Percentiles rank a stretch among this genome's conserved stretches.
These are phyloP conservation scores for Xyliphius kryptos DNA, from an alignment of 2,113 vertebrate genomes.

Conservation along the genomic window DNA sequence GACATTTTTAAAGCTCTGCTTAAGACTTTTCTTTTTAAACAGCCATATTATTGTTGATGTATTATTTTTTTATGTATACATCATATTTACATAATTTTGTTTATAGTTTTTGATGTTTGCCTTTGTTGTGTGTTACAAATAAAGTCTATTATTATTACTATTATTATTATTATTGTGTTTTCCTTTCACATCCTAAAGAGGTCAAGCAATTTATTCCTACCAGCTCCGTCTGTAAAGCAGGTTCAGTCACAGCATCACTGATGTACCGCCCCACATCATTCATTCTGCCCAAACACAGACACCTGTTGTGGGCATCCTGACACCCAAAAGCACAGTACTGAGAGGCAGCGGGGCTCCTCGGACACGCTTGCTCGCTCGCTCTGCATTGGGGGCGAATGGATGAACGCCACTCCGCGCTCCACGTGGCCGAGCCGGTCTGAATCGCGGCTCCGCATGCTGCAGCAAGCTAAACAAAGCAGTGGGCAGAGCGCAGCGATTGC, in stretches of 20 bases:
- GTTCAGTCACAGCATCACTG: constrained; percentile 1
- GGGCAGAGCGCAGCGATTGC: constrained; percentile 13
- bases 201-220: no score
- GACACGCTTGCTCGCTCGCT: background rate
- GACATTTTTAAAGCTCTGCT: no score
- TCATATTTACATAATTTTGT: no score
- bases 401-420: constrained; percentile 2
- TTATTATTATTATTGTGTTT: no score
- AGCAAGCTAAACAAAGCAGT: constrained; percentile 19
- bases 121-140: no score
- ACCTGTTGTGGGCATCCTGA: constrained; percentile 14
- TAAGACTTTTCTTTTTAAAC: no score
- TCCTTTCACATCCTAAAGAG: no score
- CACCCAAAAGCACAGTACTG: constrained; percentile 5
- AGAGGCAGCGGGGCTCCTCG: background rate
- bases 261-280: constrained; percentile 9
- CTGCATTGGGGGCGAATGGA: constrained; percentile 15
- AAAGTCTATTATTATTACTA: no score
- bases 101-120: no score
- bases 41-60: no score
- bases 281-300: constrained; percentile 2
- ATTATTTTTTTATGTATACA: no score
- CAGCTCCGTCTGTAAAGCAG: no score
- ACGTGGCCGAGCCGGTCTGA: constrained; percentile 23
- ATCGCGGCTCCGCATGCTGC: constrained; percentile 9